Conservation (phyloP, 1,140 invertebrate species). For the Euschistus heros region DNA sequence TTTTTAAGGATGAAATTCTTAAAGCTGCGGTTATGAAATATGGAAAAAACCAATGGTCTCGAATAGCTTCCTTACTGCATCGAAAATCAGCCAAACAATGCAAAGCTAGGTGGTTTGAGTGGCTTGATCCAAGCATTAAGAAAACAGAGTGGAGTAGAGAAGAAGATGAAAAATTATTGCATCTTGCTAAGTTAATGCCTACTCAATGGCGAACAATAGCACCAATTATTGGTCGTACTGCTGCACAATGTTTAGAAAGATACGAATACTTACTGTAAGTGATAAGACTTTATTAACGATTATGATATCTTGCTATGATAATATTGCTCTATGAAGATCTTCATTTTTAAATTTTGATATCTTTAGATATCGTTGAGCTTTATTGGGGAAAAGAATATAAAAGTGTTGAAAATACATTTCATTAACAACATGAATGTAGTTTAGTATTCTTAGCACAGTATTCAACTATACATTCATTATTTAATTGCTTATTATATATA, state of each 20-base stretch:
- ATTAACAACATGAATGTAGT: too few relatives aligned
- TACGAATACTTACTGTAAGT: constrained; percentile 92
- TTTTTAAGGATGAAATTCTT: constrained; percentile 93
- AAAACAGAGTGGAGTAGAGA: constrained; percentile 99
- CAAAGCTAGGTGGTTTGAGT: constrained; percentile 99
- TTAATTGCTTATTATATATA: too few relatives aligned
- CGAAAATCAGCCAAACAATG: constrained; percentile 99
- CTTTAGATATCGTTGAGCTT: too few relatives aligned
- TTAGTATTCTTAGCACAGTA: too few relatives aligned
- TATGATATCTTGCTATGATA: too few relatives aligned
- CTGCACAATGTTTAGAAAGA: constrained; percentile 94
- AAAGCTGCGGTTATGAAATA: constrained; percentile 99
- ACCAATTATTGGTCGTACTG: constrained; percentile 95
- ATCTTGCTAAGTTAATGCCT: constrained; percentile 98
- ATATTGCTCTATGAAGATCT: too few relatives aligned
- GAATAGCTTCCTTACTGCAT: constrained; percentile 96
- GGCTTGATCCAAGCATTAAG: constrained; percentile 99
- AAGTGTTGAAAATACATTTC: too few relatives aligned
- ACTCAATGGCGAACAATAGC: constrained; percentile 99
- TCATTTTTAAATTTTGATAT: too few relatives aligned
- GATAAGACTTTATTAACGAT: not conserved
- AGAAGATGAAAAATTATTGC: constrained; percentile 96
- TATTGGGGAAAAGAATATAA: too few relatives aligned
- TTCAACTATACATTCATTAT: too few relatives aligned
- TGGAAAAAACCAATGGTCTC: constrained; percentile 99